These are phyloP conservation scores for Uria aalge DNA, from an alignment of 2,113 vertebrate species.

Conservation along the genomic window DNA sequence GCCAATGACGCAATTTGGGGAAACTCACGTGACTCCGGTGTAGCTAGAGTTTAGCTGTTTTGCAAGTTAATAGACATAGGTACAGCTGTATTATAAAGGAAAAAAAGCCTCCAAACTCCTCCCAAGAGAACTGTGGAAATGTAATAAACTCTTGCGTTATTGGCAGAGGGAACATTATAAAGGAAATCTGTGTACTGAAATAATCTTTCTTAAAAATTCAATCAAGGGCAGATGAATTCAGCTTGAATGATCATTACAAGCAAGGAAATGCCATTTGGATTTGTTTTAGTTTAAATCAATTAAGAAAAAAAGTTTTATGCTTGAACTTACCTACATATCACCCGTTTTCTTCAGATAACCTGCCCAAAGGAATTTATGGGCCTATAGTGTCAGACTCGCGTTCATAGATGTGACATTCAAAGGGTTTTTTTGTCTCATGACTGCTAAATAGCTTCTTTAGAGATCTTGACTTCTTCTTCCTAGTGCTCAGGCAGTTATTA, in stretches of 20 bases:
- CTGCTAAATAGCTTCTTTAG: background rate
- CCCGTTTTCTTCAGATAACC: background rate
- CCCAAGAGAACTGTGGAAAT: background rate
- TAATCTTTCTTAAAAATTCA: background rate
- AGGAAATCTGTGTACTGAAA: background rate
- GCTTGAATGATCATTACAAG: background rate
- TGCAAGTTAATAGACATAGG: background rate
- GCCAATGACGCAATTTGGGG: background rate
- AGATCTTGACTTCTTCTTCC: background rate
- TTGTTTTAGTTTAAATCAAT: background rate
- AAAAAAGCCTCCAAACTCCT: background rate
- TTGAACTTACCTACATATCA: background rate
- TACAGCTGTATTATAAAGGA: background rate
- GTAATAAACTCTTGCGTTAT: background rate
- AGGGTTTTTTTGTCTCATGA: background rate
- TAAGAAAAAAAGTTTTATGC: background rate
- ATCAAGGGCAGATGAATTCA: background rate
- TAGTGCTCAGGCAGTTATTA: background rate
- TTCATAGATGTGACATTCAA: rapidly evolving
- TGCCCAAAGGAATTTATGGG: background rate
- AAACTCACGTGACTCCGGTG: background rate
- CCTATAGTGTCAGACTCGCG: background rate
- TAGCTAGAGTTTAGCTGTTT: background rate
- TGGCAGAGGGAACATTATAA: background rate
- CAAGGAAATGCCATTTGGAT: background rate